Conservation (phyloP, 2,888 invertebrate species). For the Pocota personata region DNA sequence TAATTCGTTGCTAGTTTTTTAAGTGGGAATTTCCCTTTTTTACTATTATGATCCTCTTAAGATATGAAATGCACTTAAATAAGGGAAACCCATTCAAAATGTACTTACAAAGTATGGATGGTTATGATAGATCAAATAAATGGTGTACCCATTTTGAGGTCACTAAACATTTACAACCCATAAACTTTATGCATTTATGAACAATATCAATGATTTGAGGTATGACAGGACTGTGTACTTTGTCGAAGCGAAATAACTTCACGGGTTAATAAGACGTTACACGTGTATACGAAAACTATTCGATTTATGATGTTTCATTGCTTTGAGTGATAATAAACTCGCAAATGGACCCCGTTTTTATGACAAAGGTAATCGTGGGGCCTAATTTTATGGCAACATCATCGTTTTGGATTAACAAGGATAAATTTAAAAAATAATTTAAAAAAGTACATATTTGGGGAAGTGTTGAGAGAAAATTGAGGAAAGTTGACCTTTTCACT, state of each 20-base stretch:
- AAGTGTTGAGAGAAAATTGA: neutral
- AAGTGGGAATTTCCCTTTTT: neutral
- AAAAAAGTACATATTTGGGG: neutral
- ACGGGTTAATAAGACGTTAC: conserved; percentile 41
- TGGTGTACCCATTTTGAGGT: conserved; percentile 22
- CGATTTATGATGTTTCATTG: conserved; percentile 52
- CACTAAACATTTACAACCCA: conserved; percentile 29
- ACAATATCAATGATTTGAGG: conserved; percentile 49
- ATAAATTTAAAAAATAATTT: conserved; percentile 2
- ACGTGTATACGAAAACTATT: conserved; percentile 43
- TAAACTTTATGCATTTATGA: conserved; percentile 39
- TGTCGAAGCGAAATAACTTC: conserved; percentile 10
- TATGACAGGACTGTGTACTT: conserved; percentile 10
- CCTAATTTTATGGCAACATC: neutral
- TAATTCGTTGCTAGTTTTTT: neutral
- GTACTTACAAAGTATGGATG: neutral
- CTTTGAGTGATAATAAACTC: conserved; percentile 42
- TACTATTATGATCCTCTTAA: conserved; percentile 17
- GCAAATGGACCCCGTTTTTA: conserved; percentile 30
- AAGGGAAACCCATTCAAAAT: neutral
- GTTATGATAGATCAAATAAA: conserved; percentile 28
- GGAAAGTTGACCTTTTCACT: too few relatives aligned
- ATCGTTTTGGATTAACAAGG: conserved; percentile 7
- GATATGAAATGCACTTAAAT: conserved; percentile 16
- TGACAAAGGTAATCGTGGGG: conserved; percentile 14